phyloP scores from a whole-genome alignment of 2,888 invertebrate species.

The Ptychoptera contaminata region DNA sequence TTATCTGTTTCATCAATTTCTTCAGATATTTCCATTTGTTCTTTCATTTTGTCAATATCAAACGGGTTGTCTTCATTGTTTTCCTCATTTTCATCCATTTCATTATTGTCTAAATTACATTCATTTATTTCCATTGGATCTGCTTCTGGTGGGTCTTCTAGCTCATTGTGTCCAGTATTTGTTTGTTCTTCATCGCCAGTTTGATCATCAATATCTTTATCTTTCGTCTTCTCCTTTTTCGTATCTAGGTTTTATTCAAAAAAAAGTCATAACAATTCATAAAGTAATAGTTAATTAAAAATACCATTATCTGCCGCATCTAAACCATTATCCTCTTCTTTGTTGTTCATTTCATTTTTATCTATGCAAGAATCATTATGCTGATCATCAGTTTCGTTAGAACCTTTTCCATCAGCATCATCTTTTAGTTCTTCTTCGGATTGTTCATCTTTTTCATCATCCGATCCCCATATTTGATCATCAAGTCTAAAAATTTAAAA shows the following conservation, averaged over 20 bases:
- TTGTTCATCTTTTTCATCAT: conserved; percentile 54
- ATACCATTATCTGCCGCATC: conserved; percentile 20
- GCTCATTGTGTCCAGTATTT: conserved; percentile 66
- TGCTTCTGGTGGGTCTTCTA: conserved; percentile 61
- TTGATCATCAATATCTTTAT: conserved; percentile 61
- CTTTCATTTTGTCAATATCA: conserved; percentile 69
- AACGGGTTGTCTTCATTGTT: conserved; percentile 66
- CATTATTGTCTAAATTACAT: conserved; percentile 66
- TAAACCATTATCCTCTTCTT: conserved; percentile 32
- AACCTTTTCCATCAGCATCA: conserved; percentile 48
- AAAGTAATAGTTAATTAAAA: background rate
- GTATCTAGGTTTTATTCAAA: background rate
- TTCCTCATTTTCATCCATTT: conserved; percentile 36
- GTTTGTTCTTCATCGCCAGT: conserved; percentile 64
- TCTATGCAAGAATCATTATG: conserved; percentile 30
- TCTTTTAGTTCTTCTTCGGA: conserved; percentile 38
- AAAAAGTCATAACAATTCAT: background rate
- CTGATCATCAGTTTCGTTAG: conserved; percentile 56
- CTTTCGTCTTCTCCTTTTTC: conserved; percentile 22
- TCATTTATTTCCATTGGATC: conserved; percentile 81
- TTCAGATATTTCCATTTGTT: conserved; percentile 26
- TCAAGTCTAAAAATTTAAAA: conserved; percentile 35
- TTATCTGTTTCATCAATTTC: conserved; percentile 20
- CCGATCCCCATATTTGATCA: conserved; percentile 71
- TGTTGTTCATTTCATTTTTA: conserved; percentile 37